Percentiles rank a stretch among this genome's conserved stretches.
Evolutionary conservation across 1,140 invertebrate species (phyloP).

Genomic region (Neuroterus valhalla): DNA sequence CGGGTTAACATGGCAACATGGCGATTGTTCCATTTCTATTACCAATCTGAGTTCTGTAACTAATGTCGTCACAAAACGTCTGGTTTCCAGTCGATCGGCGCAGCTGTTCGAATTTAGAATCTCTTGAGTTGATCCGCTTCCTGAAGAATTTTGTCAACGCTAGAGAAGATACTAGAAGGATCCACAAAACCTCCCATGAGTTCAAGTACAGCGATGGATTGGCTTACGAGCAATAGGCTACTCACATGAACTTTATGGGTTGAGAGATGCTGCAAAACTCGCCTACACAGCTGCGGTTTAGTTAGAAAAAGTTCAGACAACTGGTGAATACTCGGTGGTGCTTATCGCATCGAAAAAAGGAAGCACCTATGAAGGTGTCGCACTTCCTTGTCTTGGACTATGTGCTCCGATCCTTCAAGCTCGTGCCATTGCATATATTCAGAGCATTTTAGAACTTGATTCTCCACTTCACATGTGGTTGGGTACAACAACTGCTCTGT

Average conservation of each 20-base stretch:
- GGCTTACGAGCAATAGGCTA: background rate
- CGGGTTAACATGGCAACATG: no score
- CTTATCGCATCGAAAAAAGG: background rate
- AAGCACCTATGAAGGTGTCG: background rate
- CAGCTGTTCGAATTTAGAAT: slow-evolving; percentile 53
- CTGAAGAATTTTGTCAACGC: slow-evolving; percentile 38
- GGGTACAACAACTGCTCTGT: no score
- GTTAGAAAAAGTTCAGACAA: background rate
- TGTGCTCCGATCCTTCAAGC: background rate
- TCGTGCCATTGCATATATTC: slow-evolving; percentile 37
- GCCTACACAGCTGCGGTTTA: background rate
- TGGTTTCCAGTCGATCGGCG: no score
- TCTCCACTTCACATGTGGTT: slow-evolving; percentile 38
- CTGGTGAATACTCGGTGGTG: background rate
- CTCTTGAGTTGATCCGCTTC: slow-evolving; percentile 63
- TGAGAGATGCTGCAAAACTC: background rate
- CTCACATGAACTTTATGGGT: background rate
- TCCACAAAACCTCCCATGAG: background rate
- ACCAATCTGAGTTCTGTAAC: no score
- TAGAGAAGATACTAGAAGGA: slow-evolving; percentile 40
- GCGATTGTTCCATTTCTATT: no score
- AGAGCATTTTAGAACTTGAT: background rate
- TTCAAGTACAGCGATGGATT: background rate
- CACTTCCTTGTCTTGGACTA: background rate
- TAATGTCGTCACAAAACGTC: no score